Conservation (phyloP, 2,888 invertebrate genomes). For the Macrosiphum euphorbiae region DNA sequence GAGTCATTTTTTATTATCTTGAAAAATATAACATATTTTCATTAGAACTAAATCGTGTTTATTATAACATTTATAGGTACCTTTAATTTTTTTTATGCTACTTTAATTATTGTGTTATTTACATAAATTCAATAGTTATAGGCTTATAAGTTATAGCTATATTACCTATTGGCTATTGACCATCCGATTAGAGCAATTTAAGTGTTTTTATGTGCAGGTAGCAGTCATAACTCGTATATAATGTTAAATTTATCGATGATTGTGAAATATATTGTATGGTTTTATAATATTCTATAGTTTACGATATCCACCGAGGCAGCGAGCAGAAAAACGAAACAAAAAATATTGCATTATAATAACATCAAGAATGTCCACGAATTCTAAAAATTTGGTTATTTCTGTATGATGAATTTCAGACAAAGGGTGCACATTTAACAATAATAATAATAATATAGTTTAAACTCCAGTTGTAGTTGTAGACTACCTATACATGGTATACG, state of each 20-base stretch:
- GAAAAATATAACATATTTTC: neutral
- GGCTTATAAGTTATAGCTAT: neutral
- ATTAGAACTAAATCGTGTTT: neutral
- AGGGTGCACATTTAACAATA: neutral
- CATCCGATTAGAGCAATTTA: neutral
- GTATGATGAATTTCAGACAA: neutral
- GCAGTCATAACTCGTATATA: neutral
- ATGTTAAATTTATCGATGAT: neutral
- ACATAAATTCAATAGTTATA: neutral
- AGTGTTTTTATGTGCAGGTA: neutral
- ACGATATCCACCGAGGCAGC: neutral
- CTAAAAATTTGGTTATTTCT: neutral
- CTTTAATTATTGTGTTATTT: neutral
- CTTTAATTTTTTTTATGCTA: neutral
- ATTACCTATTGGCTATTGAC: too few relatives aligned
- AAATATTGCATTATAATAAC: neutral
- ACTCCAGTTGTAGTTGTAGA: neutral
- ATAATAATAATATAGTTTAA: neutral
- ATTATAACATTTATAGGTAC: neutral
- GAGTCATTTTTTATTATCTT: neutral
- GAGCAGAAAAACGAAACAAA: neutral
- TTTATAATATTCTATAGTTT: neutral
- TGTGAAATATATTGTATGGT: neutral
- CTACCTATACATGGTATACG: neutral
- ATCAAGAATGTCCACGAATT: neutral